Base-by-base conservation (phyloP, 2,113 vertebrate species). In the Labeo catla region DNA sequence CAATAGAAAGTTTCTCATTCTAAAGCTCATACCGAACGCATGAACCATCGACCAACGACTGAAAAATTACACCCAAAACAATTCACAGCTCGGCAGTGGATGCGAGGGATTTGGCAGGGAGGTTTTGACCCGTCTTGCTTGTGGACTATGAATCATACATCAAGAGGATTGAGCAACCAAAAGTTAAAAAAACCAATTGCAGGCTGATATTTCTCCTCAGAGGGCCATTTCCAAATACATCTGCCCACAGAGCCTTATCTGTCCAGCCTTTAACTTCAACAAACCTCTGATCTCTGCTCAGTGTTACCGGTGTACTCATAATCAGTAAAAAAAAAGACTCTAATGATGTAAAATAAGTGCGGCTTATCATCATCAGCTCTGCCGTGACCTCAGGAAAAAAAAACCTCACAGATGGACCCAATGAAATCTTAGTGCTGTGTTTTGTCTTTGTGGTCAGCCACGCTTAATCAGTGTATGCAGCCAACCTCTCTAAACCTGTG, bases 111-210 rank as follows among this genome's bases (percentile, higher is more conserved):
- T 73, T 88, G 85, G 63, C 79, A 16, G 68, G 45, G 79, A 83
- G 85, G 47, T 28, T 23, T 15, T 19, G 63, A 43, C 45, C 28
- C 6, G 43, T 21, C 12, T 86, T 63, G 23, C 73, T 47, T 70
- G n/a, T 74, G 52, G 7, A 13, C 59, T 47, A 34, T 88, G 89
- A 85, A 70, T 87, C 85, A 87, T 74, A 23, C 78, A 76, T 66
- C 39, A 23, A 82, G 57, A 61, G 50, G 76, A 72, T 54, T 47
- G 57, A 77, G 85, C 70, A 84, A 28, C 28, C 28, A 28, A 28
- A 28, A 89, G 76, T 47, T 87, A 85, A 85, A 87, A 76, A 78
- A 88, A 50, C 82, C 47, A 23, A 68, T 49, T 43, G 36, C 73
- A 49, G 73, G 36, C 59, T 10, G 34, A 76, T 65, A 39, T 66